A percentile compares a stretch with the other conserved stretches of the same genome.
Conservation (phyloP, 1,140 invertebrate genomes). For the Philotrypesis tridentata region DNA sequence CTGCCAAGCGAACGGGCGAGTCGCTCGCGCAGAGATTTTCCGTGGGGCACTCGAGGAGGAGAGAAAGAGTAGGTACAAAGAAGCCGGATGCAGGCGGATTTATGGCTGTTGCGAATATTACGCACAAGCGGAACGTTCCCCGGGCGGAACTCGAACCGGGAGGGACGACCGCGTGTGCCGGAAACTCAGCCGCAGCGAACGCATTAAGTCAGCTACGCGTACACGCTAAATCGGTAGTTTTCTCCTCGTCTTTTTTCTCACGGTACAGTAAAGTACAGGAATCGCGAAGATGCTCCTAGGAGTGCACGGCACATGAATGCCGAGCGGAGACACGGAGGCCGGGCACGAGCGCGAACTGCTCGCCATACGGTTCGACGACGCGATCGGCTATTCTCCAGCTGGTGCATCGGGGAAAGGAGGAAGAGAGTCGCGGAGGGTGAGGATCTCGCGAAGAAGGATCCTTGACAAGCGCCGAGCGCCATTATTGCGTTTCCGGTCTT, state of each 20-base stretch:
- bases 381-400: background rate
- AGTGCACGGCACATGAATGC: no score
- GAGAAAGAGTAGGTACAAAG: no score
- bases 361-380: constrained; percentile 25
- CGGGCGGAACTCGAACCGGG: constrained; percentile 11
- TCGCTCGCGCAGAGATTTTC: background rate
- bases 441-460: background rate
- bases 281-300: no score
- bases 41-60: no score
- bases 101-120: background rate
- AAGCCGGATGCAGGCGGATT: background rate
- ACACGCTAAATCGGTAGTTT: background rate
- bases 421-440: background rate
- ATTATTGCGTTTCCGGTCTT: constrained; percentile 68
- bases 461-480: constrained; percentile 67
- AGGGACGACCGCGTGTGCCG: constrained; percentile 5
- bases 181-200: background rate
- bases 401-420: background rate
- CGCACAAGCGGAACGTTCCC: constrained; percentile 20
- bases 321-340: no score
- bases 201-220: no score
- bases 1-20: background rate
- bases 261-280: no score
- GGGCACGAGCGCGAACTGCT: background rate
- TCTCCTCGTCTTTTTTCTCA: background rate